Evolutionary conservation across 2,888 invertebrate species (phyloP).

Genomic region (Pardosa pseudoannulata): DNA sequence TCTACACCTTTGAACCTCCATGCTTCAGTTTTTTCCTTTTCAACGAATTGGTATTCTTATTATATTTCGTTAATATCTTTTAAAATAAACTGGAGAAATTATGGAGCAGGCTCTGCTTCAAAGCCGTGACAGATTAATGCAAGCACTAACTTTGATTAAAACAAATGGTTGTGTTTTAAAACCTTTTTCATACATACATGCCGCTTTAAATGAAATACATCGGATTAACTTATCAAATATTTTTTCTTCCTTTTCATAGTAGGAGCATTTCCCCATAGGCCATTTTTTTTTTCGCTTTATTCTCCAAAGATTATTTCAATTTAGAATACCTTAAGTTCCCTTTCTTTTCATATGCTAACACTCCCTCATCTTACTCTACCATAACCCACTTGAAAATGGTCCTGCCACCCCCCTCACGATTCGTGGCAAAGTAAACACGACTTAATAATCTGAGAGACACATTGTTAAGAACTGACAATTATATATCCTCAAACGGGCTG

Average conservation of each 20-base stretch:
- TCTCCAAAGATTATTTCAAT: not conserved
- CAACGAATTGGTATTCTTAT: not conserved
- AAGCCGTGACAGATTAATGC: not conserved
- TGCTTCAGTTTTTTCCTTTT: not conserved
- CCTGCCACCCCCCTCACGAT: constrained; percentile 23
- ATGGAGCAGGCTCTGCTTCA: not conserved
- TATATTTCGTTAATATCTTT: not conserved
- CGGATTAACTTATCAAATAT: not conserved
- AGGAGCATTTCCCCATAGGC: not conserved
- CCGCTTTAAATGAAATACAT: not conserved
- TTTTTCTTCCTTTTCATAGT: not conserved
- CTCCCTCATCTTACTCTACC: constrained; percentile 18
- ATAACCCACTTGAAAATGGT: constrained; percentile 45
- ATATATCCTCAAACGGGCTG: constrained; percentile 47
- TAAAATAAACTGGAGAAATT: no score
- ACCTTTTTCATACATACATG: not conserved
- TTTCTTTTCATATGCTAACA: constrained; percentile 59
- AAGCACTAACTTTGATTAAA: not conserved
- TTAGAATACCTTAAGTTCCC: not conserved
- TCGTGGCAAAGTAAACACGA: constrained; percentile 35
- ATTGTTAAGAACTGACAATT: constrained; percentile 51
- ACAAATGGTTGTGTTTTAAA: not conserved
- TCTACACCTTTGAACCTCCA: not conserved
- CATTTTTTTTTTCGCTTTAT: not conserved
- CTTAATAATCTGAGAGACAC: constrained; percentile 28